These are phyloP conservation scores for Drosophila novamexicana DNA, from an alignment of 1,140 invertebrate species.

Conservation along the genomic window DNA sequence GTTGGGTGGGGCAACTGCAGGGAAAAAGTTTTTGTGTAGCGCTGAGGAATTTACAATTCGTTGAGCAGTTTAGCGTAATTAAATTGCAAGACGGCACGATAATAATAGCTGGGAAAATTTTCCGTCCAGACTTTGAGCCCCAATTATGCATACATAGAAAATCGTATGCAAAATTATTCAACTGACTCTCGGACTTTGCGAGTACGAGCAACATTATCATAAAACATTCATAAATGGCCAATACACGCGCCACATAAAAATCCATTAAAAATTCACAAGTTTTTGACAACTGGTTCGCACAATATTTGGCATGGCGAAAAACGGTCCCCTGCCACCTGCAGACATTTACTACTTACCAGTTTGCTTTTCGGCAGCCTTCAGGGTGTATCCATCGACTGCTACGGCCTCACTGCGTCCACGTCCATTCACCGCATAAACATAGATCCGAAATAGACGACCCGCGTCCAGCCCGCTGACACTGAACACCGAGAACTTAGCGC, in stretches of 20 bases:
- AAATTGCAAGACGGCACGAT: conserved; percentile 68
- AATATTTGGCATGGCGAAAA: conserved; percentile 9
- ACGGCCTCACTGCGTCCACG: conserved; percentile 87
- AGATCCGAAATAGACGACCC: conserved; percentile 88
- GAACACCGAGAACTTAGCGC: conserved; percentile 88
- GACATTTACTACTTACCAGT: conserved; percentile 87
- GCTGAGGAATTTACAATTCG: conserved; percentile 73
- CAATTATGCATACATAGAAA: not conserved
- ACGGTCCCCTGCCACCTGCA: not conserved
- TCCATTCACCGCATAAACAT: conserved; percentile 87
- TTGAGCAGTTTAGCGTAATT: conserved; percentile 81
- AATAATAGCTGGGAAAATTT: conserved; percentile 49
- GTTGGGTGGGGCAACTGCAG: conserved; percentile 27
- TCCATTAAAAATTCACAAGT: conserved; percentile 59
- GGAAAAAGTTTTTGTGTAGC: conserved; percentile 51
- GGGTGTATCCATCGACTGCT: conserved; percentile 87
- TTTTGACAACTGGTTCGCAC: not conserved
- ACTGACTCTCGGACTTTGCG: not conserved
- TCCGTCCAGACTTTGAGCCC: conserved; percentile 10
- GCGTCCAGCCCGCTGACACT: conserved; percentile 89
- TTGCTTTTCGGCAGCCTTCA: conserved; percentile 92
- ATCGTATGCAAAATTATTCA: conserved; percentile 59
- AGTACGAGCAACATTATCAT: conserved; percentile 51
- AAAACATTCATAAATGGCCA: conserved; percentile 63
- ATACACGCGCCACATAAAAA: conserved; percentile 31